Evolutionary conservation across 2,797 vertebrate species (phyloP).

Genomic region (Microcaecilia unicolor): DNA sequence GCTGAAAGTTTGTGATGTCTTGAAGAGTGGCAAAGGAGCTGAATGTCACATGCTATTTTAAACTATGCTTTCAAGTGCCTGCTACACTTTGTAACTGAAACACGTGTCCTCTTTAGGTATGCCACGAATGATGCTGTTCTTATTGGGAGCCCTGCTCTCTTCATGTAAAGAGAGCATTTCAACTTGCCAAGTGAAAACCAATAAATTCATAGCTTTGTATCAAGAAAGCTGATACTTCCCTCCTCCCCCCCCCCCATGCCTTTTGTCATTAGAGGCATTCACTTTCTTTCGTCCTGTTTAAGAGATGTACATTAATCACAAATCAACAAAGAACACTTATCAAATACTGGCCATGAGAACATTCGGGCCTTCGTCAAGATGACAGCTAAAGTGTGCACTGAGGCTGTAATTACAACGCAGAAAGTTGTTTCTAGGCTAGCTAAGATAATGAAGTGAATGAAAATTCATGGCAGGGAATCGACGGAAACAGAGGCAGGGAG

Average conservation of each 20-base stretch:
- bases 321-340: conserved; percentile 77
- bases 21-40: conserved; percentile 32
- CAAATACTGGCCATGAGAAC: conserved; percentile 62
- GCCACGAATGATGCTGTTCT: conserved; percentile 34
- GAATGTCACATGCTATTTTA: conserved; percentile 24
- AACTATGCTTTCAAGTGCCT: conserved; percentile 35
- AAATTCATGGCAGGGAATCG: conserved; percentile 74
- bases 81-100: conserved; percentile 40
- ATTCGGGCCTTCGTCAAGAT: conserved; percentile 65
- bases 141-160: conserved; percentile 34
- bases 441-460: conserved; percentile 75
- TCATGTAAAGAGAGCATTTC: conserved; percentile 55
- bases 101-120: conserved; percentile 26
- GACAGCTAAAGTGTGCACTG: conserved; percentile 67
- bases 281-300: conserved; percentile 54
- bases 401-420: conserved; percentile 69
- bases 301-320: conserved; percentile 69
- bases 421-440: conserved; percentile 73
- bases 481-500: conserved; percentile 72
- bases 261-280: conserved; percentile 68
- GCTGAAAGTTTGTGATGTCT: conserved; percentile 16
- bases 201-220: conserved; percentile 70
- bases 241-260: conserved; percentile 57
- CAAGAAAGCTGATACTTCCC: conserved; percentile 60
- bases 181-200: conserved; percentile 67